A percentile compares a stretch with the other conserved stretches of the same genome.
These are phyloP conservation scores for Apamea crenata DNA, from an alignment of 2,888 invertebrate genomes.

Conservation along the genomic window DNA sequence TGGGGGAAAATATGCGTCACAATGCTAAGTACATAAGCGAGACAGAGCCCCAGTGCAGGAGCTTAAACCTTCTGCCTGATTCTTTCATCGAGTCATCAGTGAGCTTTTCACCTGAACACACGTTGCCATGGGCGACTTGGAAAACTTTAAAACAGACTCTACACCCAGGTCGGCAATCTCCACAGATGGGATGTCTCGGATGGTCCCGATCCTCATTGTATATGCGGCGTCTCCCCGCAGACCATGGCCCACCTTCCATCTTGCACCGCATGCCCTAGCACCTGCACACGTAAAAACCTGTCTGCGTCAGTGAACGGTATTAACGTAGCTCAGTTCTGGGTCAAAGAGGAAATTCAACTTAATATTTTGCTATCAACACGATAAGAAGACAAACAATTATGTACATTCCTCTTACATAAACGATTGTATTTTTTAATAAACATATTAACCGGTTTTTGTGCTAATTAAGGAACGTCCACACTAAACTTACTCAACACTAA, in stretches of 20 bases:
- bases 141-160: background rate
- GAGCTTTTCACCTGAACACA: background rate
- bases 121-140: background rate
- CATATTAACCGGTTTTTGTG: background rate
- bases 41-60: background rate
- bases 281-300: background rate
- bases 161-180: background rate
- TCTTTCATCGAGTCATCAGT: background rate
- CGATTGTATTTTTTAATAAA: background rate
- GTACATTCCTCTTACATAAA: too few species aligned
- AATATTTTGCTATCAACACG: background rate
- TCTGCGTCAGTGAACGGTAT: background rate
- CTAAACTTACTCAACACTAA: constrained; percentile 43
- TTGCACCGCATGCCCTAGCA: background rate
- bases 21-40: too few species aligned
- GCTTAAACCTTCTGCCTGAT: background rate
- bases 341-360: background rate
- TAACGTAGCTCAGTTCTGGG: background rate
- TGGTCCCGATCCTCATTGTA: background rate
- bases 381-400: too few species aligned
- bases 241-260: background rate
- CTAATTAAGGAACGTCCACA: constrained; percentile 13
- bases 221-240: background rate
- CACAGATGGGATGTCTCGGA: background rate
- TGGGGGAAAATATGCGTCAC: too few species aligned